Conservation (phyloP, 1,140 invertebrate genomes). For the Pristionchus pacificus region DNA sequence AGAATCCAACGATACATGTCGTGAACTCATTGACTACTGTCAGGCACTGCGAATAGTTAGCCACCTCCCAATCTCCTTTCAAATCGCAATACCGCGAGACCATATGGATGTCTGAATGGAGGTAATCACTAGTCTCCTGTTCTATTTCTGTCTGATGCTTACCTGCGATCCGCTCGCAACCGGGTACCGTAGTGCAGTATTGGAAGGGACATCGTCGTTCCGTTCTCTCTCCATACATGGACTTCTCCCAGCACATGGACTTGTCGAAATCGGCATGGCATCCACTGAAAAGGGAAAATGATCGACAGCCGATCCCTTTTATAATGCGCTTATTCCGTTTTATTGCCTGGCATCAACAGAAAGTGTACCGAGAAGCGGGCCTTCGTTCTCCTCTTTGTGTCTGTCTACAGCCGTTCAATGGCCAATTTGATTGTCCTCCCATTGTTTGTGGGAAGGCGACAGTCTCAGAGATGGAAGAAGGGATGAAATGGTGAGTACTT, state of each 20-base stretch:
- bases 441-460: too few species aligned
- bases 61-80: slow-evolving; percentile 46
- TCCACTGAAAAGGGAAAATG: slow-evolving; percentile 16
- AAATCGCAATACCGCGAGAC: slow-evolving; percentile 42
- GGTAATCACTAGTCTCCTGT: neutral
- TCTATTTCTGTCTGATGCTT: slow-evolving; percentile 9
- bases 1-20: slow-evolving; percentile 48
- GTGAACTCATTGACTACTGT: slow-evolving; percentile 43
- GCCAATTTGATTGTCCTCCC: too few species aligned
- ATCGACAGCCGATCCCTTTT: too few species aligned
- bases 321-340: too few species aligned
- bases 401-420: too few species aligned
- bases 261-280: slow-evolving; percentile 46
- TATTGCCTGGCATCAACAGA: too few species aligned
- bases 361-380: too few species aligned
- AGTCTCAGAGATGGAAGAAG: too few species aligned
- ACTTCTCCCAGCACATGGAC: slow-evolving; percentile 48
- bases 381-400: too few species aligned
- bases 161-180: slow-evolving; percentile 48
- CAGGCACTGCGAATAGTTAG: slow-evolving; percentile 47
- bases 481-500: too few species aligned
- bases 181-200: slow-evolving; percentile 49
- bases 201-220: slow-evolving; percentile 48
- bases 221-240: slow-evolving; percentile 37
- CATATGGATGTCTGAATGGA: slow-evolving; percentile 36